A percentile compares a stretch with the other conserved stretches of the same genome.
Evolutionary conservation across 2,888 invertebrate genomes (phyloP).

Genomic region (Crematogaster levior): DNA sequence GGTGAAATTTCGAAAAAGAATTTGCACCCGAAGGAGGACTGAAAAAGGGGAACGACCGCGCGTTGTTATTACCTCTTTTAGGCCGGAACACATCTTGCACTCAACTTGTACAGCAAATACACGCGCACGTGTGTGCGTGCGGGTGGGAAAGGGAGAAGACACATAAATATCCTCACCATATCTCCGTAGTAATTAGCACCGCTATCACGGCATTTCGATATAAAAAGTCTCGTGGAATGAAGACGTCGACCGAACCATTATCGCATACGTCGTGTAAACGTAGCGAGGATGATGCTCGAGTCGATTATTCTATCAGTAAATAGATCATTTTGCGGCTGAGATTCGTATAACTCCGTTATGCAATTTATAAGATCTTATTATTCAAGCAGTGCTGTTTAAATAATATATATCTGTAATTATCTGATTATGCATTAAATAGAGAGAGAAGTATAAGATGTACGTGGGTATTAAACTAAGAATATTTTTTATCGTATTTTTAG

Average conservation of each 20-base stretch:
- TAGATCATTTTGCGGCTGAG: background rate
- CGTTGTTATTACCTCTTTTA: constrained; percentile 16
- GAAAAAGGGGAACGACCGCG: background rate
- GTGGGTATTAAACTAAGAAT: background rate
- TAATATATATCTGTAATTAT: background rate
- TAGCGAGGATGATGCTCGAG: background rate
- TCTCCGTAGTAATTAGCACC: constrained; percentile 61
- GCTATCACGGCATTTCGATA: constrained; percentile 60
- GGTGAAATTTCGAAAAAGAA: constrained; percentile 27
- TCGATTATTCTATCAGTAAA: background rate
- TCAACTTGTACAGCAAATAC: background rate
- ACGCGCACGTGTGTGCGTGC: background rate
- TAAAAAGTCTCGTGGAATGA: constrained; percentile 57
- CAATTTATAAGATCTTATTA: constrained; percentile 7
- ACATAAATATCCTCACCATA: constrained; percentile 61
- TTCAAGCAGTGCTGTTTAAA: background rate
- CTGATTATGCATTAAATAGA: background rate
- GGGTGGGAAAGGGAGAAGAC: background rate
- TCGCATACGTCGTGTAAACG: constrained; percentile 20
- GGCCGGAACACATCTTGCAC: background rate
- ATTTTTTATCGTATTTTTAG: background rate
- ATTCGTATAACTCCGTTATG: background rate
- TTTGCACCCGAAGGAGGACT: background rate
- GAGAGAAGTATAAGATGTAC: background rate
- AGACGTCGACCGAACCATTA: constrained; percentile 50